Evolutionary conservation across 2,888 invertebrate species (phyloP), one percentile per base, ranked within the genome.

Genomic region (Latheticus oryzae): DNA sequence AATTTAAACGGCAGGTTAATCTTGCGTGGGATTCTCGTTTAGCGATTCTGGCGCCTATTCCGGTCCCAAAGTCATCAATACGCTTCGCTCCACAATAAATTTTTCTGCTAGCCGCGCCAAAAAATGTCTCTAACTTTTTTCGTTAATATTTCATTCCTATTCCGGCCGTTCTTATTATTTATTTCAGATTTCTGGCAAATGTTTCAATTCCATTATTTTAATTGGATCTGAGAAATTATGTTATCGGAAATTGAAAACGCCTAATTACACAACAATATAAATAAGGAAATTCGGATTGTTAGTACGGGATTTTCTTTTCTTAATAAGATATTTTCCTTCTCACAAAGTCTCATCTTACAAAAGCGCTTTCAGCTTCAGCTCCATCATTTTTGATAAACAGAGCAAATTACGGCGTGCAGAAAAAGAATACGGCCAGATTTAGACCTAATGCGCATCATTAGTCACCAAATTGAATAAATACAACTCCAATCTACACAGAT

Each of bases 1-100:
- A 47, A 33, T 47, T 47, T 47, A 47, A 33, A 21, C 21, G 17
- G 45, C 47, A 35, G 47, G 33, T 47, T 47, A 47, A 47, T 47
- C 47, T 37, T 21, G 17, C 38, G 38, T 24, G 45, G 45, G 45
- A 30, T 32, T 21, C 21, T 17, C 45, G 45, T 45, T 40, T 32
- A 32, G 30, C 32, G 21, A 9, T 32, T 8, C 30, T 30, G 45
- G 45, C 32, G 45, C 45, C 45, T n/a, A 30, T 17, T 19, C 35
- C 35, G 26, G 12, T 28, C 28, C 28, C 11, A 12, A 28, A 45
- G 32, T 19, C 32, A 30, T 32, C 45, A 45, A 32, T 21, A 45
- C 9, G 17, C 2, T 2, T 26, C n/a, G 15, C 28, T 28, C 16
- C n/a, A 28, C 16, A 26, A 42, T 28, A 26, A 42, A 26, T 42